Conservation (phyloP, 2,797 vertebrate species). For the Cossypha polioptera region DNA sequence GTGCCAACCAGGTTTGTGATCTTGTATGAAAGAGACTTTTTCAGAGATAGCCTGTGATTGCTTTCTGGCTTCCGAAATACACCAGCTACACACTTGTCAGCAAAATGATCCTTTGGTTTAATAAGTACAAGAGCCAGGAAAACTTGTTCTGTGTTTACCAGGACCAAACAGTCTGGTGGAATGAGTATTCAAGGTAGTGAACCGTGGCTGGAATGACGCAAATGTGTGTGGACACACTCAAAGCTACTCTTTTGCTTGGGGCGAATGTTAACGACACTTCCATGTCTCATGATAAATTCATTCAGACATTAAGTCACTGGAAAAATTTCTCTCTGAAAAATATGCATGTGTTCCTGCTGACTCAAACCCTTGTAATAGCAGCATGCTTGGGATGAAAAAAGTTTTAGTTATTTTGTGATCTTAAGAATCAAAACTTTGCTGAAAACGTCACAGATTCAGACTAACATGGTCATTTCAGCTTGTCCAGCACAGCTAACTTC, state of each 20-base stretch:
- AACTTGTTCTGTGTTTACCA: conserved; percentile 19
- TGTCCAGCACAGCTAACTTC: background rate
- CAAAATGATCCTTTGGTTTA: background rate
- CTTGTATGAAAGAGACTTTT: background rate
- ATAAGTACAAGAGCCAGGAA: background rate
- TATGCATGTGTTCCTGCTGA: background rate
- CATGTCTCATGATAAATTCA: background rate
- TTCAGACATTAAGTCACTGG: conserved; percentile 31
- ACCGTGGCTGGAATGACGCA: background rate
- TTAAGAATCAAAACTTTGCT: background rate
- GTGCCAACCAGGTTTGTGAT: background rate
- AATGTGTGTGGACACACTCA: background rate
- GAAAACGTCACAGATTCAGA: background rate
- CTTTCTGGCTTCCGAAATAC: background rate
- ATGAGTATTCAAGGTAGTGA: conserved; percentile 15
- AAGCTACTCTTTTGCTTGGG: background rate
- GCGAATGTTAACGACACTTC: background rate
- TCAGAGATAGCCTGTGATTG: background rate
- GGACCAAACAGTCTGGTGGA: conserved; percentile 47
- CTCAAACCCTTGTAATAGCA: background rate
- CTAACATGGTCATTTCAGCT: background rate
- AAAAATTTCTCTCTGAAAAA: conserved; percentile 25
- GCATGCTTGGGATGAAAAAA: background rate
- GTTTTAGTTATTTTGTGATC: background rate
- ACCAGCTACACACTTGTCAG: background rate